These are phyloP conservation scores for Tridacna crocea DNA, from an alignment of 2,888 invertebrate species.

Conservation along the genomic window DNA sequence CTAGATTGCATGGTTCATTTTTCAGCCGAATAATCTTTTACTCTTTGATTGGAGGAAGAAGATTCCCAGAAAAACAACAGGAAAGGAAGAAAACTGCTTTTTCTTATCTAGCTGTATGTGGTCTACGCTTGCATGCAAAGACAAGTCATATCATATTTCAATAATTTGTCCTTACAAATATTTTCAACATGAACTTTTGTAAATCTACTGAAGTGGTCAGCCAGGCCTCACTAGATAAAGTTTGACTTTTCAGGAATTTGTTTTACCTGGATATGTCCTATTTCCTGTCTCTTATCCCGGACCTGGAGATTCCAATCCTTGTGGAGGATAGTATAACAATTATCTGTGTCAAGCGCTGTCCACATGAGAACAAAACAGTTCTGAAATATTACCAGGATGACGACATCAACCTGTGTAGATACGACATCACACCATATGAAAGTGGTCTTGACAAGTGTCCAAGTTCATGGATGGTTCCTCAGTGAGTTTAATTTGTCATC, in stretches of 20 bases:
- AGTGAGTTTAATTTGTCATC: constrained; percentile 84
- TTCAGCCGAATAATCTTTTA: too few relatives aligned
- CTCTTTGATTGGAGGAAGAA: too few relatives aligned
- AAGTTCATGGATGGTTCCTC: constrained; percentile 90
- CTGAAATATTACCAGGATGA: constrained; percentile 89
- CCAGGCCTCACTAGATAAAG: neutral
- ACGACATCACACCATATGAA: constrained; percentile 76
- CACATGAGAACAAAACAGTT: constrained; percentile 88
- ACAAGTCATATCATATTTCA: too few relatives aligned
- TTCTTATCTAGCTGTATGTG: too few relatives aligned
- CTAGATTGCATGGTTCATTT: too few relatives aligned
- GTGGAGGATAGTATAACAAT: constrained; percentile 86
- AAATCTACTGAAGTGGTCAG: too few relatives aligned
- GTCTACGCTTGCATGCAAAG: too few relatives aligned
- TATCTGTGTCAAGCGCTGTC: constrained; percentile 95
- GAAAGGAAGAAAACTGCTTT: too few relatives aligned
- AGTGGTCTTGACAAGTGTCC: constrained; percentile 88
- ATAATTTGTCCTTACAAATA: too few relatives aligned
- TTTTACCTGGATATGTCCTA: constrained; percentile 69
- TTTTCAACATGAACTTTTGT: too few relatives aligned
- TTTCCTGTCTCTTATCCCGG: constrained; percentile 57
- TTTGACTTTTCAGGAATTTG: constrained; percentile 59
- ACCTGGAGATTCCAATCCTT: constrained; percentile 38
- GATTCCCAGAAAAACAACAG: too few relatives aligned
- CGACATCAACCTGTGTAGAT: constrained; percentile 91